Percentiles rank a stretch among this genome's conserved stretches.
Evolutionary conservation across 2,113 vertebrate genomes (phyloP).

Genomic region (Sylvietta virens): DNA sequence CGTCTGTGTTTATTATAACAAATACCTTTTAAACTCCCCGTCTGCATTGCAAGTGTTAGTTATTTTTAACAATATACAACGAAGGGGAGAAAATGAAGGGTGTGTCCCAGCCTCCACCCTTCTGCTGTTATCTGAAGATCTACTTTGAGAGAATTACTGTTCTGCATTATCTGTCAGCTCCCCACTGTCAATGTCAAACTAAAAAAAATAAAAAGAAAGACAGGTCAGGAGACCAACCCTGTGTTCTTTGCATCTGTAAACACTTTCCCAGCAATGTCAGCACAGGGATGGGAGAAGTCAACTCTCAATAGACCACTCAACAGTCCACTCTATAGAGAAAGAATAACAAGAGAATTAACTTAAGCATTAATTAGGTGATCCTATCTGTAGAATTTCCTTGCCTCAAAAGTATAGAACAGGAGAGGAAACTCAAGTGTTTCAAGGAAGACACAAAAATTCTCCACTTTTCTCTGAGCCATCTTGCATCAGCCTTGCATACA

Average conservation of each 20-base stretch:
- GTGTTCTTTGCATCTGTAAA: conserved; percentile 65
- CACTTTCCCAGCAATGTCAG: conserved; percentile 52
- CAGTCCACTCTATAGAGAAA: conserved; percentile 9
- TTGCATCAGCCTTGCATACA: not conserved
- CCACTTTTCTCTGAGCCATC: not conserved
- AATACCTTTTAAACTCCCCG: conserved; percentile 69
- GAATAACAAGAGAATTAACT: conserved; percentile 3
- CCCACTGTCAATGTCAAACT: conserved; percentile 43
- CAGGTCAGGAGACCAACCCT: conserved; percentile 24
- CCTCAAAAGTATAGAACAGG: not conserved
- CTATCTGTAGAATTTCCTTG: conserved; percentile 36
- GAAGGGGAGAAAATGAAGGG: conserved; percentile 60
- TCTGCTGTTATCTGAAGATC: conserved; percentile 69
- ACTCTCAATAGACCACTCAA: conserved; percentile 65
- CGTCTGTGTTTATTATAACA: conserved; percentile 73
- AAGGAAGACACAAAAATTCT: not conserved
- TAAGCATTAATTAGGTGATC: conserved; percentile 37
- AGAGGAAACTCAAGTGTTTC: not conserved
- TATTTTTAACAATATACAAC: conserved; percentile 69
- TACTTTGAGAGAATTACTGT: conserved; percentile 73
- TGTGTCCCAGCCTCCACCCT: conserved; percentile 24
- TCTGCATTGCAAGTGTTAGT: conserved; percentile 61
- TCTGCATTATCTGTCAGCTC: conserved; percentile 61
- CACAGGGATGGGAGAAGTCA: conserved; percentile 42
- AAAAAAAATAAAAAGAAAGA: conserved; percentile 47